Evolutionary conservation across 2,888 invertebrate species (phyloP), one percentile per base, ranked within the genome.

Genomic region (Neoitamus cyanurus): DNA sequence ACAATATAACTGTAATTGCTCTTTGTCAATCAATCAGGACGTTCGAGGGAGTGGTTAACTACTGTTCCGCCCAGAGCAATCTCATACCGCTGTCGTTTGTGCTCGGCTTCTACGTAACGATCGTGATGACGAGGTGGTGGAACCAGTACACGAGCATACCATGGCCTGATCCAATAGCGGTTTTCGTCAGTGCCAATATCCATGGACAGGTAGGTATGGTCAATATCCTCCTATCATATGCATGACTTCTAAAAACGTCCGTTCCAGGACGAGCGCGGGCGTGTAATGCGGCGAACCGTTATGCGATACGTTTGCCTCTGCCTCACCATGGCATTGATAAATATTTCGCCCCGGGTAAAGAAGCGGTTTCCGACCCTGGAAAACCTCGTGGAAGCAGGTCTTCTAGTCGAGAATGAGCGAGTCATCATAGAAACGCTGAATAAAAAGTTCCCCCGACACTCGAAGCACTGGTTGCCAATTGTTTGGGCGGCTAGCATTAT

Each of bases 111-210:
- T 98, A 98, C 92, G 97, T 98, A 83, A 95, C 96, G 6, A 95
- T 98, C 87, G 97, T 98, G 78, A 97, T 98, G 95, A 96, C 95
- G 85, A 93, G 98, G 88, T 98, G 98, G 98, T 97, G 97, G 97
- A 94, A 93, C 89, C 97, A 97, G 90, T 97, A 96, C 89, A 95
- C 94, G 42, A 92, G 92, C 78, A 96, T 97, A 88, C 97, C 97
- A 1, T 96, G 96, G 95, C 97, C 97, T 0, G 97, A 97, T 92
- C 95, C 96, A 13, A 94, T 96, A 83, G 96, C 96, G 4, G 96
- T 97, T n/a, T 96, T 96, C 90, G 95, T 97, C 87, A 96, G 96
- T 88, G 95, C 96, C 42, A 95, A 95, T 88, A 94, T 96, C 85
- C 96, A 96, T 89, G 96, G 96, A 42, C 96, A 95, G 92, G 94